These are phyloP conservation scores for Vanacampus margaritifer DNA, from an alignment of 2,113 vertebrate genomes.

Conservation along the genomic window DNA sequence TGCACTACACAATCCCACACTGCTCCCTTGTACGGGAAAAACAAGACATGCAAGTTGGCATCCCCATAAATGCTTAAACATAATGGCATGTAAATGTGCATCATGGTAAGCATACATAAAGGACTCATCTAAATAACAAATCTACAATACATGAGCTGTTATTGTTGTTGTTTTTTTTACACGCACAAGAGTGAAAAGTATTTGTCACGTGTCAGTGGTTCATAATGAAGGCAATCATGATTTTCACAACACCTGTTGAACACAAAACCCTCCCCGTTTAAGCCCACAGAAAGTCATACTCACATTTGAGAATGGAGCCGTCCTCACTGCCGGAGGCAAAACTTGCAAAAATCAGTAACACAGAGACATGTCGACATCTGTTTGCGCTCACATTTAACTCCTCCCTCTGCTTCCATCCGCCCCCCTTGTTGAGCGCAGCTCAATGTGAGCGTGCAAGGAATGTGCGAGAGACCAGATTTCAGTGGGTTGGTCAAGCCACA, in stretches of 20 bases:
- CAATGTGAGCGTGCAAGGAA: slow-evolving; percentile 36
- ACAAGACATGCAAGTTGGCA: neutral
- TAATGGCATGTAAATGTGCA: too few relatives aligned
- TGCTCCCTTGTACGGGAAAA: neutral
- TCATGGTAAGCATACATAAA: neutral
- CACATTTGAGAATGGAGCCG: slow-evolving; percentile 19
- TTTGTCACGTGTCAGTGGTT: neutral
- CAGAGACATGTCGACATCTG: slow-evolving; percentile 11
- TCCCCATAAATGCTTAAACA: neutral
- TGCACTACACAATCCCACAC: neutral
- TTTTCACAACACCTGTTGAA: slow-evolving; percentile 2
- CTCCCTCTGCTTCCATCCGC: slow-evolving; percentile 40
- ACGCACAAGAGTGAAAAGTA: neutral
- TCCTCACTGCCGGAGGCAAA: slow-evolving; percentile 18
- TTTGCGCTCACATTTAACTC: slow-evolving; percentile 32
- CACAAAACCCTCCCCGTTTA: neutral
- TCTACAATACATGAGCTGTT: too few relatives aligned
- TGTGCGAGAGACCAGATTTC: slow-evolving; percentile 12
- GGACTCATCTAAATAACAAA: neutral
- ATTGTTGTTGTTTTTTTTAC: neutral
- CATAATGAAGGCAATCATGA: neutral
- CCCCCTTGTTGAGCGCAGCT: slow-evolving; percentile 10
- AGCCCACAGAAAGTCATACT: slow-evolving; percentile 20
- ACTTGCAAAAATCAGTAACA: slow-evolving; percentile 7
- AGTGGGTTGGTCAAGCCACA: neutral